A percentile compares a stretch with the other conserved stretches of the same genome.
phyloP scores from a whole-genome alignment of 2,113 vertebrate genomes.

The Strix aluco region DNA sequence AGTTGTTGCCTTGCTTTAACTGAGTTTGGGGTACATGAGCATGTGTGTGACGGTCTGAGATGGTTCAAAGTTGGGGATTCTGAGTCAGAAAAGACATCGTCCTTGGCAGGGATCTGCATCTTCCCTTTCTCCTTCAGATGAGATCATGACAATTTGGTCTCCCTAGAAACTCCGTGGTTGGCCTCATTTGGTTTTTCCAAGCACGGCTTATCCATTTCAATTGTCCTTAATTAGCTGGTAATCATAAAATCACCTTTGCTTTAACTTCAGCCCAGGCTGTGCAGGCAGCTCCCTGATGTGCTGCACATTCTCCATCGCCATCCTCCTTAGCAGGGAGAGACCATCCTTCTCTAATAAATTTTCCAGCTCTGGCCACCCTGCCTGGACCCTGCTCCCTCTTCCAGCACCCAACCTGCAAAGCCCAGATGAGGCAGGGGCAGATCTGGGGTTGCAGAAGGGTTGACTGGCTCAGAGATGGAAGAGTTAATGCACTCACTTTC shows the following conservation, averaged over 20 bases:
- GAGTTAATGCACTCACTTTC: background rate
- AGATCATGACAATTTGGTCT: background rate
- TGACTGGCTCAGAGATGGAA: background rate
- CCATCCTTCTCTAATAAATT: background rate
- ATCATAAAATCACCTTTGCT: constrained; percentile 21
- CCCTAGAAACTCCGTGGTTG: background rate
- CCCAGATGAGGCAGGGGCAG: background rate
- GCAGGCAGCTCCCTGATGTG: background rate
- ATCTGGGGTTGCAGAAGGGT: background rate
- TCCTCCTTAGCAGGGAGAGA: background rate
- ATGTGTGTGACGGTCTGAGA: background rate
- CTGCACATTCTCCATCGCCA: background rate
- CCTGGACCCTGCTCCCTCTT: background rate
- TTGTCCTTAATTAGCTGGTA: constrained; percentile 27
- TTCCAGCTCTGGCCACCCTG: background rate
- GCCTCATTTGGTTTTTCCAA: background rate
- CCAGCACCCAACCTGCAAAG: background rate
- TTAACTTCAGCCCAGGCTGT: background rate
- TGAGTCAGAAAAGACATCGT: background rate
- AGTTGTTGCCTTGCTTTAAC: background rate
- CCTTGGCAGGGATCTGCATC: background rate
- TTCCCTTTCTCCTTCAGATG: background rate
- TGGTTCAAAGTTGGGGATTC: background rate
- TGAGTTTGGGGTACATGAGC: background rate
- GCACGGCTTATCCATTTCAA: background rate